Evolutionary conservation across 2,113 vertebrate species (phyloP), one percentile per base, ranked within the genome.

Genomic region (Dicerorhinus sumatrensis): DNA sequence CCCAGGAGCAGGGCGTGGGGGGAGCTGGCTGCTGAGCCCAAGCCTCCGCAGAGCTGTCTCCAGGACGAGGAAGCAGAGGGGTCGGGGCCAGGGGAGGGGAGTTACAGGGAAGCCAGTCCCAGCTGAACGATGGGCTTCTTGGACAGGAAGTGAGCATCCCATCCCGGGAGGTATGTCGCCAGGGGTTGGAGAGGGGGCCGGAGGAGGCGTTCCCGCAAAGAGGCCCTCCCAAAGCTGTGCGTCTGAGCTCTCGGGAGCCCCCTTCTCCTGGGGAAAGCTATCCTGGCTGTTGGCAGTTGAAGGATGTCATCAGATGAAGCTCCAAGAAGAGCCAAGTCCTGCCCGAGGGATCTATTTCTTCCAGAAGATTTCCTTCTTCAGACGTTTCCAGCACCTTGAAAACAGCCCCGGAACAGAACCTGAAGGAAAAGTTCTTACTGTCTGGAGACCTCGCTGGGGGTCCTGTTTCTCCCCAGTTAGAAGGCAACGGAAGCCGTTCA

Each of bases 81-180:
- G 14, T 48, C 48, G 0, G 58, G 48, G 0, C 4, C 58, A n/a
- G 17, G n/a, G 7, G 46, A 6, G 3, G 4, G 42, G 3, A 7
- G 1, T 17, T 1, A 12, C 14, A 1, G 31, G 63, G 31, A 51
- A 73, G 46, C 46, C 27, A 20, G 25, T 13, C 73, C 27, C 10
- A 46, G 48, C 31, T 23, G 29, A 80, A 31, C 8, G 8, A 4
- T 39, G 54, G 33, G 77, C 42, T 83, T 72, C 73, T 39, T 17
- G 27, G 33, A 4, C 58, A 36, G 76, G 42, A 89, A 79, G 51
- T 23, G 56, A 31, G 23, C 54, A 2, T 9, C 70, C n/a, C 42
- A 2, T 33, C n/a, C 36, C 4, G 2, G 82, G 63, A 88, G 39
- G 17, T 7, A 8, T 36, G 8, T 17, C 17, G 9, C 42, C 65